Conservation (phyloP, 2,113 vertebrate species). For the Otis tarda region DNA sequence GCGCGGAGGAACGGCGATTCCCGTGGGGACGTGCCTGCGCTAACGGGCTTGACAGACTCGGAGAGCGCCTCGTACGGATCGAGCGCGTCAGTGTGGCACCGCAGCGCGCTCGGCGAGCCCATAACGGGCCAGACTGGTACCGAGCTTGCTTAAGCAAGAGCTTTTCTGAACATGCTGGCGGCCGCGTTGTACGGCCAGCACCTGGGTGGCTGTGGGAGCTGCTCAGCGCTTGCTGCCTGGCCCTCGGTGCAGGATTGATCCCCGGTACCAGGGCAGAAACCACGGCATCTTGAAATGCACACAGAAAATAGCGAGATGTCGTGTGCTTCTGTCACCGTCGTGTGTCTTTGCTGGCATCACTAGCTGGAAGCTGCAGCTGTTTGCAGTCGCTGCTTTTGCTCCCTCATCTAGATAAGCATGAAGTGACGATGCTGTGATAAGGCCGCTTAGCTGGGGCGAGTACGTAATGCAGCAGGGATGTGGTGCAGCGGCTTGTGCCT, state of each 20-base stretch:
- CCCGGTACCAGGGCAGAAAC: too few relatives aligned
- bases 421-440: background rate
- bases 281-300: background rate
- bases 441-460: background rate
- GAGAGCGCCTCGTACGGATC: accelerated
- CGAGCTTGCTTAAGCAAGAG: background rate
- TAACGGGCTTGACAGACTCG: too few relatives aligned
- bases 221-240: background rate
- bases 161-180: background rate
- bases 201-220: background rate
- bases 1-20: background rate
- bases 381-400: background rate
- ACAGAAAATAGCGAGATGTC: accelerated
- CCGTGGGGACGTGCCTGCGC: too few relatives aligned
- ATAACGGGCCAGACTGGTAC: accelerated
- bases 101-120: background rate
- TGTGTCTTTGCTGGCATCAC: background rate
- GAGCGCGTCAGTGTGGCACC: accelerated
- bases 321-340: accelerated
- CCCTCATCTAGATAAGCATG: background rate
- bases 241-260: background rate
- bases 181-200: background rate
- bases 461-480: accelerated
- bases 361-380: background rate
- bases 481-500: background rate